phyloP scores from a whole-genome alignment of 2,888 invertebrate genomes.

The Caenorhabditis parvicauda region DNA sequence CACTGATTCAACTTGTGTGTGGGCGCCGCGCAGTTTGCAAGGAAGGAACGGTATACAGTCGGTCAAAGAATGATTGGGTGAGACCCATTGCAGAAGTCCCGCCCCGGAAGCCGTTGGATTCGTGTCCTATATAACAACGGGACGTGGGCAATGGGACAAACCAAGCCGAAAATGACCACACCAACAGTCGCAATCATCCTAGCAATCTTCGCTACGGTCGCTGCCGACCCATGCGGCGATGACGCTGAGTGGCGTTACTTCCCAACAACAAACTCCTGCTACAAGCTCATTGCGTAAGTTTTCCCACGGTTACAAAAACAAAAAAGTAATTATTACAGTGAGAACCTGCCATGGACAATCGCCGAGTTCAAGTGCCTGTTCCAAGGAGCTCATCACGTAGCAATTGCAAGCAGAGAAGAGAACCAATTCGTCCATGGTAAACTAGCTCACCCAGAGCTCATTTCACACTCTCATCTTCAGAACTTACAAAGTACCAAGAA shows the following conservation, averaged over 20 bases:
- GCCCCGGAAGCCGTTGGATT: too few relatives aligned
- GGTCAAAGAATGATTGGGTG: too few relatives aligned
- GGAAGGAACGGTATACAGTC: too few relatives aligned
- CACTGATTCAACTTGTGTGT: too few relatives aligned
- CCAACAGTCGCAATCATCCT: not conserved
- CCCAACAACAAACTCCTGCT: slow-evolving; percentile 50
- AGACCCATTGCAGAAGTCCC: too few relatives aligned
- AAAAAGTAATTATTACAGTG: slow-evolving; percentile 21
- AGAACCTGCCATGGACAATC: slow-evolving; percentile 50
- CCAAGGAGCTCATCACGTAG: slow-evolving; percentile 55
- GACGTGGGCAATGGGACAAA: too few relatives aligned
- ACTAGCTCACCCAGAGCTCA: not conserved
- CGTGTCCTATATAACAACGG: too few relatives aligned
- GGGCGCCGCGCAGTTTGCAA: too few relatives aligned
- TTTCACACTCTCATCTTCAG: slow-evolving; percentile 25
- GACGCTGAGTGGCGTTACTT: slow-evolving; percentile 54
- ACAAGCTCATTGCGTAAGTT: slow-evolving; percentile 44
- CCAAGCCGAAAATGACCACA: too few relatives aligned
- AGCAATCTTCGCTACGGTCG: too few relatives aligned
- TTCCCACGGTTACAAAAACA: not conserved
- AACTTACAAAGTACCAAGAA: slow-evolving; percentile 47
- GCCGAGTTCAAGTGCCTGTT: slow-evolving; percentile 58
- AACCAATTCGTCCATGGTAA: slow-evolving; percentile 56
- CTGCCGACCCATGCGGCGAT: slow-evolving; percentile 30
- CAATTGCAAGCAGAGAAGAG: slow-evolving; percentile 49